These are phyloP conservation scores for Opisthograptis luteolata DNA, from an alignment of 2,888 invertebrate genomes.

Conservation along the genomic window DNA sequence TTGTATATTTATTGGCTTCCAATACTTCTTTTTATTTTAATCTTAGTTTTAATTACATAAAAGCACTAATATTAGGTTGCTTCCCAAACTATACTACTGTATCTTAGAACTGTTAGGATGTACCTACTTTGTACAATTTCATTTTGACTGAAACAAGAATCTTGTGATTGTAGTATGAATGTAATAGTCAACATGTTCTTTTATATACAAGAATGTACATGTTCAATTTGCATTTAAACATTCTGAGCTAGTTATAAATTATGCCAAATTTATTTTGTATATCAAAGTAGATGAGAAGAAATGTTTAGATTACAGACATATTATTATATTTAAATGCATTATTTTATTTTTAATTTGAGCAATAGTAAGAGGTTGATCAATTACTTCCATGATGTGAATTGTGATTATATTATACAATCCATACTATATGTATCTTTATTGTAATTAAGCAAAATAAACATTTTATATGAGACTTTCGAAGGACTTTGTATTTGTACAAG, in stretches of 20 bases:
- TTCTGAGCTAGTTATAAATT: conserved; percentile 68
- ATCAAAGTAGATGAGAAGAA: conserved; percentile 62
- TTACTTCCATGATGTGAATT: conserved; percentile 50
- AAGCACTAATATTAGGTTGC: conserved; percentile 78
- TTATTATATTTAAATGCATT: conserved; percentile 20
- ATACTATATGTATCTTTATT: conserved; percentile 75
- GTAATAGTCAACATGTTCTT: conserved; percentile 64
- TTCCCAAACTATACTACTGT: conserved; percentile 74
- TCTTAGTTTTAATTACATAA: conserved; percentile 57
- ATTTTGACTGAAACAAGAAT: conserved; percentile 75
- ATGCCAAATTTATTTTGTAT: conserved; percentile 80
- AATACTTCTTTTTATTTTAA: conserved; percentile 51
- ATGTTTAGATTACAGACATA: conserved; percentile 53
- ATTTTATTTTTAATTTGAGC: conserved; percentile 26
- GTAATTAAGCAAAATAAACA: conserved; percentile 82
- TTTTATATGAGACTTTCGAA: conserved; percentile 82
- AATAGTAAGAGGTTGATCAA: conserved; percentile 28
- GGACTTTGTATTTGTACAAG: conserved; percentile 41
- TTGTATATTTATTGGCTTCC: conserved; percentile 65
- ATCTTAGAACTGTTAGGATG: conserved; percentile 66
- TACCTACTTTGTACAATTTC: no score
- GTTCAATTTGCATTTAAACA: conserved; percentile 74
- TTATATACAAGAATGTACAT: conserved; percentile 68
- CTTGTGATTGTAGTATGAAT: conserved; percentile 78
- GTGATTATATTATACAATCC: conserved; percentile 73